These are phyloP conservation scores for Prionace glauca DNA, from an alignment of 2,797 vertebrate genomes.

Conservation along the genomic window DNA sequence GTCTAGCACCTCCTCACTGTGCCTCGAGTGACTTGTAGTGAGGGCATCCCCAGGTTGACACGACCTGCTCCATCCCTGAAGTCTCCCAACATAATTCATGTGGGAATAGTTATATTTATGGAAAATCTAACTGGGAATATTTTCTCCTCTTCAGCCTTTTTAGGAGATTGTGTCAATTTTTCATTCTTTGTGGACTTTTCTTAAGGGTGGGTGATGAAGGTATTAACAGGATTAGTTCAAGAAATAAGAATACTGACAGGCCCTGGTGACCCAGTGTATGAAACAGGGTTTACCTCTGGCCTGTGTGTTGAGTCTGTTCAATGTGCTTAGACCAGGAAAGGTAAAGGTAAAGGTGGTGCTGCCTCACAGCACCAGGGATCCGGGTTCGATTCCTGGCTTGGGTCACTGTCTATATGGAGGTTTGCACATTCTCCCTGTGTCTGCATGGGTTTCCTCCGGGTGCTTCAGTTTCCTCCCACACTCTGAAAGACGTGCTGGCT, in stretches of 20 bases:
- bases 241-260: not conserved
- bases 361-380: too few relatives aligned
- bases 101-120: not conserved
- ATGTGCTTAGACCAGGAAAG: not conserved
- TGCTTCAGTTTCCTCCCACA: too few relatives aligned
- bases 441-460: too few relatives aligned
- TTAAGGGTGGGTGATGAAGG: not conserved
- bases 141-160: not conserved
- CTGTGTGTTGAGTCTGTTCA: not conserved
- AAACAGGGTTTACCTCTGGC: not conserved
- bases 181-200: not conserved
- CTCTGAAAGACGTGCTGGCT: too few relatives aligned
- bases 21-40: constrained; percentile 72
- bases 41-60: not conserved
- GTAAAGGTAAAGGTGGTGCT: not conserved
- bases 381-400: too few relatives aligned
- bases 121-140: not conserved
- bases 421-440: too few relatives aligned
- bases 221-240: not conserved
- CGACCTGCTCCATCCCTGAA: not conserved
- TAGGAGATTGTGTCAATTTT: not conserved
- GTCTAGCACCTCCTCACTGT: constrained; percentile 58
- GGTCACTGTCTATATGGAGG: too few relatives aligned
- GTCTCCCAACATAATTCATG: not conserved
- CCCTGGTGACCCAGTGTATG: not conserved